Evolutionary conservation across 2,797 vertebrate genomes (phyloP).

Genomic region (Helicolenus hilgendorfi): DNA sequence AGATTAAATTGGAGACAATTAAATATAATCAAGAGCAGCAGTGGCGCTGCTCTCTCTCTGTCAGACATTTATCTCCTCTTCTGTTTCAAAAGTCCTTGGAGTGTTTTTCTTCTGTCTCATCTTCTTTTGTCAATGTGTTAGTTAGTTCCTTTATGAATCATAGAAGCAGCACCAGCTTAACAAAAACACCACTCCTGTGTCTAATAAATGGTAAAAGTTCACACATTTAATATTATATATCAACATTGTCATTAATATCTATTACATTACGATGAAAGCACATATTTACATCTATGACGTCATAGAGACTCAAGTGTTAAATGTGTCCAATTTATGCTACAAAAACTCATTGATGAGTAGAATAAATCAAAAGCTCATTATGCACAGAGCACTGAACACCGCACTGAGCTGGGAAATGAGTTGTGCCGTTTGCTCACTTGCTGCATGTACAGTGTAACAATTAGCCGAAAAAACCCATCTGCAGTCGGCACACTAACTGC

Average conservation of each 20-base stretch:
- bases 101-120: conserved; percentile 7
- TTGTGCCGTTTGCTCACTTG: conserved; percentile 33
- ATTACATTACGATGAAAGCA: background rate
- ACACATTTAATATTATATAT: background rate
- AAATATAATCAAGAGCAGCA: conserved; percentile 20
- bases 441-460: conserved; percentile 62
- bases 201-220: background rate
- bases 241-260: background rate
- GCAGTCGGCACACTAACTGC: conserved; percentile 30
- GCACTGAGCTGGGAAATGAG: conserved; percentile 64
- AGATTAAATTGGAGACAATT: conserved; percentile 14
- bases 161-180: background rate
- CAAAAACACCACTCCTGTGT: background rate
- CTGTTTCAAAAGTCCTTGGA: conserved; percentile 1
- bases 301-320: conserved; percentile 35
- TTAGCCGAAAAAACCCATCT: conserved; percentile 52
- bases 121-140: background rate
- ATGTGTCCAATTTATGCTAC: conserved; percentile 61
- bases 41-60: background rate
- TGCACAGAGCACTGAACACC: conserved; percentile 50
- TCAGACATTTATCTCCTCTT: background rate
- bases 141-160: background rate
- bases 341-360: conserved; percentile 57
- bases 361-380: conserved; percentile 78
- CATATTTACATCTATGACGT: background rate